phyloP scores from a whole-genome alignment of 1,140 invertebrate species.

The Saccostrea glomerata region DNA sequence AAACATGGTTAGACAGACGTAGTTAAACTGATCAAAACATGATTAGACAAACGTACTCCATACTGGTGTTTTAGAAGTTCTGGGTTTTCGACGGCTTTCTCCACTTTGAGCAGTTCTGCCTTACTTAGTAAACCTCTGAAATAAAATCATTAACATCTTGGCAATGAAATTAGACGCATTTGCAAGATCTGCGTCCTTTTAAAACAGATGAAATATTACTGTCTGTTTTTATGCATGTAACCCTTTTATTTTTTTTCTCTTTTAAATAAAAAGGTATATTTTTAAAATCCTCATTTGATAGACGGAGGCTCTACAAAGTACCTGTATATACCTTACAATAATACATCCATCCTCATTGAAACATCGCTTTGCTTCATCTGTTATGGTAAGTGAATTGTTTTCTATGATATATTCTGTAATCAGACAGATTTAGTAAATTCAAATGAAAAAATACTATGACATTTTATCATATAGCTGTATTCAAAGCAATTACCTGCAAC shows the following conservation, averaged over 20 bases:
- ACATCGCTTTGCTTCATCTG: not conserved
- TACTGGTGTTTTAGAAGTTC: constrained; percentile 45
- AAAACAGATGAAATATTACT: no score
- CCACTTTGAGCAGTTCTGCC: constrained; percentile 20
- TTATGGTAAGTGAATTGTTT: not conserved
- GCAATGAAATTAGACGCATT: not conserved
- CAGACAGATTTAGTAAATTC: not conserved
- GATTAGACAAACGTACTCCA: constrained; percentile 18
- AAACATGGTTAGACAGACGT: no score
- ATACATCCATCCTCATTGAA: constrained; percentile 12
- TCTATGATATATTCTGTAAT: not conserved
- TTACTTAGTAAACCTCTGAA: constrained; percentile 42
- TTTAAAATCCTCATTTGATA: not conserved
- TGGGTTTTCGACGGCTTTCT: constrained; percentile 35
- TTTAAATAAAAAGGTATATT: no score
- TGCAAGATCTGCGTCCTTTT: not conserved
- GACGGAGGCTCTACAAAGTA: not conserved
- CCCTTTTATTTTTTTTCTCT: no score
- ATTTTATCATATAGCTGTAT: not conserved
- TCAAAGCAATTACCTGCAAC: not conserved
- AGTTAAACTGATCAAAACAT: no score
- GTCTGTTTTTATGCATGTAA: no score
- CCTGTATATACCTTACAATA: not conserved
- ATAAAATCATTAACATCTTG: not conserved
- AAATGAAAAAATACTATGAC: no score